Evolutionary conservation across 2,113 vertebrate genomes (phyloP).

Genomic region (Mellivora capensis): DNA sequence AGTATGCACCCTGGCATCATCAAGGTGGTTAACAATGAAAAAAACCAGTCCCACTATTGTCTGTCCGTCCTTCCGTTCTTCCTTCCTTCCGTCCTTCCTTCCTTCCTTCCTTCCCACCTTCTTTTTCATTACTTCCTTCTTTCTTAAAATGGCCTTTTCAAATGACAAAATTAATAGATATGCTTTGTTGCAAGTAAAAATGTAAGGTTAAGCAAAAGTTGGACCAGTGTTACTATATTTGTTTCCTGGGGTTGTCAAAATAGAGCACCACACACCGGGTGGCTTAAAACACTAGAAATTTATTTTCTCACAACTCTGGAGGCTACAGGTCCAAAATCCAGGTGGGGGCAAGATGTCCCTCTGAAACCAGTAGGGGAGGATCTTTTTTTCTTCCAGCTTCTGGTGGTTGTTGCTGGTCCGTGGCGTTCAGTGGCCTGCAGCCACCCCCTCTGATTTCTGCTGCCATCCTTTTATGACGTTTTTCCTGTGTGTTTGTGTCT

Average conservation of each 20-base stretch:
- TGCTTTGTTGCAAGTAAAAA: not conserved
- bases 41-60: not conserved
- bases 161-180: not conserved
- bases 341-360: not conserved
- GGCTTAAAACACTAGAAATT: not conserved
- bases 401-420: accelerated
- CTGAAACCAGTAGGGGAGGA: not conserved
- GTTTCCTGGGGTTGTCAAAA: not conserved
- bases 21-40: not conserved
- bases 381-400: not conserved
- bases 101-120: not conserved
- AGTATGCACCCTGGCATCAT: not conserved
- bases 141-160: not conserved
- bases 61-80: not conserved
- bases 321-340: not conserved
- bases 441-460: not conserved
- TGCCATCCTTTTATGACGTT: accelerated
- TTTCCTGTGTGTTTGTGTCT: accelerated
- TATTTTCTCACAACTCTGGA: not conserved
- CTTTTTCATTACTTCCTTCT: too few relatives aligned
- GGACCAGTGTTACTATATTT: not conserved
- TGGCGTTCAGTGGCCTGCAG: not conserved
- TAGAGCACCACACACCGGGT: not conserved
- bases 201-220: not conserved
- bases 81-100: accelerated